phyloP scores from a whole-genome alignment of 2,888 invertebrate species.

The Eristalis intricaria region DNA sequence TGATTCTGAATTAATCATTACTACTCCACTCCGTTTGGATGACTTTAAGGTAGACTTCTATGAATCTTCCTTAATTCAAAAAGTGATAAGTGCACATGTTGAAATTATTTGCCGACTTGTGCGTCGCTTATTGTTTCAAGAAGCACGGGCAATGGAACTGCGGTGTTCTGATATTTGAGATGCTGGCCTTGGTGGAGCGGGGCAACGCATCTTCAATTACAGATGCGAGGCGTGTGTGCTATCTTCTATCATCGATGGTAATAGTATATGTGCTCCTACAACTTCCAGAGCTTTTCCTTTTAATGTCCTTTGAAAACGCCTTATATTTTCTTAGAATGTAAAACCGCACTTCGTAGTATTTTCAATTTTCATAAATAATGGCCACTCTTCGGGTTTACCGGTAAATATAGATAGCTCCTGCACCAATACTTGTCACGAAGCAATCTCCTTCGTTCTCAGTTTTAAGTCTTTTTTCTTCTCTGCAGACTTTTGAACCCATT shows the following conservation, averaged over 20 bases:
- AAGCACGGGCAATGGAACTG: no score
- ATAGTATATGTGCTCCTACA: conserved; percentile 6
- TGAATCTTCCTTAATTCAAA: no score
- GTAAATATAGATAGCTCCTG: conserved; percentile 51
- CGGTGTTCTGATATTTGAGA: no score
- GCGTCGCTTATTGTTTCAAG: no score
- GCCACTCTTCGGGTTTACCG: conserved; percentile 60
- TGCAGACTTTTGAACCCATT: neutral
- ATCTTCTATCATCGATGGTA: neutral
- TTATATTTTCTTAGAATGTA: conserved; percentile 48
- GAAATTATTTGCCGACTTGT: no score
- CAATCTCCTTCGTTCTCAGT: conserved; percentile 31
- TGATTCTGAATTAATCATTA: no score
- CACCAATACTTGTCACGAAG: conserved; percentile 52
- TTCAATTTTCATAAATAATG: conserved; percentile 51
- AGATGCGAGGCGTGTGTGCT: no score
- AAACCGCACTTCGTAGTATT: conserved; percentile 61
- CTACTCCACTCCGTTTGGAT: no score
- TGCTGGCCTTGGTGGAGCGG: no score
- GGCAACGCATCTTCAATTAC: no score
- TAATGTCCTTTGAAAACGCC: conserved; percentile 38
- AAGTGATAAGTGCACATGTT: no score
- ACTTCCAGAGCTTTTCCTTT: conserved; percentile 25
- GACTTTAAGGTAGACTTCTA: no score
- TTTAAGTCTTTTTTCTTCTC: neutral